A percentile compares a stretch with the other conserved stretches of the same genome.
phyloP scores from a whole-genome alignment of 2,888 invertebrate genomes.

The Schizotus pectinicornis region DNA sequence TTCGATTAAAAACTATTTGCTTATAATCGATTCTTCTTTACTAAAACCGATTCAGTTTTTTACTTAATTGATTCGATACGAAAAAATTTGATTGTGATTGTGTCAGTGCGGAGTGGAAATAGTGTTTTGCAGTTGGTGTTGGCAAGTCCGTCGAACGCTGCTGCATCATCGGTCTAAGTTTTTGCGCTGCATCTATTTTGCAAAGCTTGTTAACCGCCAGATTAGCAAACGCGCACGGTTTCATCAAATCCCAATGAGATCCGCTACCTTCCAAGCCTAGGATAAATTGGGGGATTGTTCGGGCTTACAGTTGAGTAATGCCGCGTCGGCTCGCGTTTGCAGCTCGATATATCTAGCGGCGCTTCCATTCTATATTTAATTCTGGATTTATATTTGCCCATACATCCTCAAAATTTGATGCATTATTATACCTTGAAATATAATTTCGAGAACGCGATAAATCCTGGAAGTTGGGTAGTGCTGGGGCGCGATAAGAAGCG shows the following conservation, averaged over 20 bases:
- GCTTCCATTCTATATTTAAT: slow-evolving; percentile 60
- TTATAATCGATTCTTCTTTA: too few relatives aligned
- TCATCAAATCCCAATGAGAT: slow-evolving; percentile 61
- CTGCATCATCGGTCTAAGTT: slow-evolving; percentile 19
- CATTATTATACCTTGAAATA: slow-evolving; percentile 60
- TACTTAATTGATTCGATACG: too few relatives aligned
- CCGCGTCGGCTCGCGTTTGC: slow-evolving; percentile 58
- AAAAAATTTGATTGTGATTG: neutral
- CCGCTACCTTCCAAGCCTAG: slow-evolving; percentile 56
- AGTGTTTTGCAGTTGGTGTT: neutral
- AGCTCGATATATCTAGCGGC: slow-evolving; percentile 56
- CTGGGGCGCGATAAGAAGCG: slow-evolving; percentile 55
- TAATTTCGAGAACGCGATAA: slow-evolving; percentile 54
- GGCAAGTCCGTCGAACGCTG: neutral
- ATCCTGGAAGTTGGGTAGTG: slow-evolving; percentile 48
- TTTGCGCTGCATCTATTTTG: slow-evolving; percentile 56
- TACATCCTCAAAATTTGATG: slow-evolving; percentile 58
- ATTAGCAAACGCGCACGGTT: slow-evolving; percentile 59
- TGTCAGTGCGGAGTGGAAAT: neutral
- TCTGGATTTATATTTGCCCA: slow-evolving; percentile 59
- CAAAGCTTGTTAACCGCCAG: slow-evolving; percentile 60
- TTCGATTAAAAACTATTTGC: too few relatives aligned
- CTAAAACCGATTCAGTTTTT: too few relatives aligned
- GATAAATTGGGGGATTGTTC: slow-evolving; percentile 60
- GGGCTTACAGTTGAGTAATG: slow-evolving; percentile 60